These are phyloP conservation scores for Euleptes europaea DNA, from an alignment of 2,113 vertebrate genomes.

Conservation along the genomic window DNA sequence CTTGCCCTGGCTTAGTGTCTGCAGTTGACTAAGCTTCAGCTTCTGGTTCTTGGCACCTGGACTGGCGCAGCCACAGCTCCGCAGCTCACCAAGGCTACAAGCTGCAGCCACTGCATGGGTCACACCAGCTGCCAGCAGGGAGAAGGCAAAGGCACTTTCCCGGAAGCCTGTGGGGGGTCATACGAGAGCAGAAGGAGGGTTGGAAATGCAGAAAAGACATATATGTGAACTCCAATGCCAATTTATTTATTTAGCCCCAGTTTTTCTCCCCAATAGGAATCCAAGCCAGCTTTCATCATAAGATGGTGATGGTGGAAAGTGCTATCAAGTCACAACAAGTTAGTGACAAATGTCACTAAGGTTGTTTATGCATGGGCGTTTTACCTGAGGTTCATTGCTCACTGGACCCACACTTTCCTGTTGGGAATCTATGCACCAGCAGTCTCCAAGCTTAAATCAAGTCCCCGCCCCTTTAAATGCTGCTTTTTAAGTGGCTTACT, in stretches of 20 bases:
- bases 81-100: slow-evolving; percentile 91
- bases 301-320: too few relatives aligned
- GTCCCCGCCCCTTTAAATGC: too few relatives aligned
- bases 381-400: too few relatives aligned
- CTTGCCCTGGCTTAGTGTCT: slow-evolving; percentile 83
- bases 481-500: too few relatives aligned
- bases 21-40: slow-evolving; percentile 87
- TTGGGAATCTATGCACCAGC: too few relatives aligned
- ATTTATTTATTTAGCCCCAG: background rate
- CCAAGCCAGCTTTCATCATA: too few relatives aligned
- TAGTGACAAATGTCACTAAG: too few relatives aligned
- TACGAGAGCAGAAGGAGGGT: background rate
- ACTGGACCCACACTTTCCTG: too few relatives aligned
- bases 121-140: slow-evolving; percentile 91
- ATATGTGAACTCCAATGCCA: background rate
- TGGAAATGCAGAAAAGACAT: background rate
- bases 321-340: too few relatives aligned
- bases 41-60: slow-evolving; percentile 87
- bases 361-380: too few relatives aligned
- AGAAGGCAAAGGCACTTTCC: slow-evolving; percentile 90
- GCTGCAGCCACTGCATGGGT: slow-evolving; percentile 91
- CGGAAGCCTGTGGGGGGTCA: slow-evolving; percentile 83
- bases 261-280: too few relatives aligned
- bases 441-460: too few relatives aligned
- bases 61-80: slow-evolving; percentile 86